phyloP scores from a whole-genome alignment of 2,888 invertebrate species.

The Frankliniella fusca region DNA sequence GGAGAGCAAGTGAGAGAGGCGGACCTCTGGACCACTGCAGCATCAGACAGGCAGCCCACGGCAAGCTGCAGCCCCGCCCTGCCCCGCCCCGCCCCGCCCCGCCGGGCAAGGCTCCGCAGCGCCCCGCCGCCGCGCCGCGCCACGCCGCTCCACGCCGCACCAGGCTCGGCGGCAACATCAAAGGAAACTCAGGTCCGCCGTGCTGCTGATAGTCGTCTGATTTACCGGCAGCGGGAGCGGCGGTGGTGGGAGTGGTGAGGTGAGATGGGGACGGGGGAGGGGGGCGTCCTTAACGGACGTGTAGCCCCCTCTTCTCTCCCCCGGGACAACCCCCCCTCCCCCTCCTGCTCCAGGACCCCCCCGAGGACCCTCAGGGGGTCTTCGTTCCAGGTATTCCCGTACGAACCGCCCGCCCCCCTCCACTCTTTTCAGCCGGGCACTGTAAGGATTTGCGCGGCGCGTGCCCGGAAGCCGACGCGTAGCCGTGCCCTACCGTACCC shows the following conservation, averaged over 20 bases:
- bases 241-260: not conserved
- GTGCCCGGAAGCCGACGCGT: not conserved
- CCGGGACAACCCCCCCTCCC: not conserved
- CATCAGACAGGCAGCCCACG: not conserved
- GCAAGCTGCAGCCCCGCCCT: not conserved
- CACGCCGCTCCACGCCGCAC: not conserved
- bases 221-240: not conserved
- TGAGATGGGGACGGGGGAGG: not conserved
- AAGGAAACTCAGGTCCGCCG: conserved; percentile 3
- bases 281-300: conserved; percentile 11
- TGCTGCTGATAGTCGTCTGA: conserved; percentile 10
- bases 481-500: no score
- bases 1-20: no score
- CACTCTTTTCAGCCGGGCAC: no score
- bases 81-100: not conserved
- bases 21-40: not conserved
- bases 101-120: not conserved
- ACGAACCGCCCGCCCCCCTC: not conserved
- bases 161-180: conserved; percentile 6
- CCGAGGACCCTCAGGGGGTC: conserved; percentile 27
- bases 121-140: not conserved
- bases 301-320: not conserved
- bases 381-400: conserved; percentile 30
- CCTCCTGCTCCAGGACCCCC: not conserved
- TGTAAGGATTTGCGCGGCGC: not conserved